Base-by-base conservation (phyloP, 1,140 invertebrate genomes). In the Latrodectus geometricus region DNA sequence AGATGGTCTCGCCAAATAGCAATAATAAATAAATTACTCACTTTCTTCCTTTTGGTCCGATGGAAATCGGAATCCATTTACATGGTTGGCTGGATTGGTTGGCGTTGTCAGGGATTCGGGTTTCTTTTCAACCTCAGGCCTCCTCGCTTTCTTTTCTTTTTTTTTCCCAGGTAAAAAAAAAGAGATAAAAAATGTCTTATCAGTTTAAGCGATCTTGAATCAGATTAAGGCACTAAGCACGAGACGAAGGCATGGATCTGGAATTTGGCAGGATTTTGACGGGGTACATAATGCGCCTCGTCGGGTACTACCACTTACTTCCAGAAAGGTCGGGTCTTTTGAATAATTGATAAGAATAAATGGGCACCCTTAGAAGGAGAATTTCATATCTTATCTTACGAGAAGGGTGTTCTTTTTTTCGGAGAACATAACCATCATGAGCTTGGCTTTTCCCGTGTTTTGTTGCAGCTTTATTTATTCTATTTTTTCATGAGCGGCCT, bases 311-410 rank as follows among this genome's bases (percentile, higher is more conserved):
- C 23, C 17, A 49, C 48, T 73, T 48, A 15, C 11, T 49, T 14
- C 50, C 77, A 69, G 52, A n/a, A 69, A 70, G 49, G 49, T 14
- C 77, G 65, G 77, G 65, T 56, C 77, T 80, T 78, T 80, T 80
- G 77, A 80, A 80, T 80, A 80, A 80, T 80, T 80, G 77, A 80
- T 80, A 80, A 69, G 77, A 54, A 70, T 80, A 80, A 80, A 61
- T 61, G 65, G 77, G 35, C n/a, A 52, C 66, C 17, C 50, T 35
- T 65, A 21, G 35, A 35, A n/a, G 35, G n/a, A 69, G 21, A 35
- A 17, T 23, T 80, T n/a, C 77, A 68, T 80, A 80, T 80, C 77
- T 80, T 80, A 80, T 80, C 77, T 52, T 7, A 54, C 54, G 54
- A 68, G 14, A 5, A 65, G 76, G 14, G 35, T 35, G 77, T 9